Evolutionary conservation across 64 coral and sea anemone genomes (phyloP), one percentile per base, ranked within the genome.

Genomic region (Catalaphyllia jardinei): DNA sequence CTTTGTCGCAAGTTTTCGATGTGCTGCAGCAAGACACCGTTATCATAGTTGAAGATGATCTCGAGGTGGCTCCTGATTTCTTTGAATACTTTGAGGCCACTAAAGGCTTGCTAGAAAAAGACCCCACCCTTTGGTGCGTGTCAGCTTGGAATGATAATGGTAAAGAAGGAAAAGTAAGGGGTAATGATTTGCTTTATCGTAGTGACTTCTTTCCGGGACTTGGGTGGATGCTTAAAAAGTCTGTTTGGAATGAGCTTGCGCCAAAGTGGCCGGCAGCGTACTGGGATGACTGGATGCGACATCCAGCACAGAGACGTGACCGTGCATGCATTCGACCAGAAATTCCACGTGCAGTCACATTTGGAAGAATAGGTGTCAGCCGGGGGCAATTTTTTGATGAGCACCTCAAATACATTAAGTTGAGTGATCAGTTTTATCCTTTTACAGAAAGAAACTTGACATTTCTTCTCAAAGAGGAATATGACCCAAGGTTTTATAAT

Each of bases 211-310:
- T 96, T 50, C 95, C 95, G 51, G 95, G 95, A 3, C 95, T 96
- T 39, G 95, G 95, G 8, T 96, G 95, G 95, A 92, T 92, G 82
- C 31, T 96, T 74, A 96, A 75, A 29, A 96, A 79, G 22, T 77
- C 88, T 11, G 15, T 91, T 8, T 96, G 95, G 95, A 38, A 90
- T 82, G 95, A 96, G 72, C 73, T 96, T 52, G 71, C 71, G 22
- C 60, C 27, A 29, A 96, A 96, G 38, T 96, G 95, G 95, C 95
- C 95, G 2, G 76, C 73, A 30, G 87, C 87, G 39, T 96, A 90
- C 49, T 96, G 95, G 95, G 95, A 96, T 91, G 95, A 96, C 83
- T 96, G 95, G 95, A 93, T 96, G 91, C 86, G 91, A 79, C 82
- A 96, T 54, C 95, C 91, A 52, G 88, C 81, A 4, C 95, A 96